Percentiles rank a stretch among this genome's conserved stretches.
phyloP scores from a whole-genome alignment of 2,797 vertebrate species.

The Mormyrops attenuatus region DNA sequence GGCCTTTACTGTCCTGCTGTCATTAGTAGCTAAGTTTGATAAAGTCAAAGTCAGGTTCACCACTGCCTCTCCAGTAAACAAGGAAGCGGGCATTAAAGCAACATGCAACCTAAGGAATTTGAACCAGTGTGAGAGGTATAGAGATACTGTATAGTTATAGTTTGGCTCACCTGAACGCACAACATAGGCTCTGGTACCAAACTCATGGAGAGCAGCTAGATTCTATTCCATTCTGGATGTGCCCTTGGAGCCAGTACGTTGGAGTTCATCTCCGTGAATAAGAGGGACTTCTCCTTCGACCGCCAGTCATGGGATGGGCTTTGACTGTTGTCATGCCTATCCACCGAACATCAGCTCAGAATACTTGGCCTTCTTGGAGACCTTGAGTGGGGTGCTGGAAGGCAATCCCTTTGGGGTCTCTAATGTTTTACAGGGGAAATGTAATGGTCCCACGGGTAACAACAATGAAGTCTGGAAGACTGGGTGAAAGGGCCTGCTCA shows the following conservation, averaged over 20 bases:
- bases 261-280: neutral
- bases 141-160: neutral
- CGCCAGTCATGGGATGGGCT: neutral
- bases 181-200: neutral
- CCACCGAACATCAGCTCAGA: neutral
- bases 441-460: neutral
- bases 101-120: neutral
- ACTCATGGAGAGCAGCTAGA: neutral
- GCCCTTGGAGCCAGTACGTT: neutral
- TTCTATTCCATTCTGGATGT: neutral
- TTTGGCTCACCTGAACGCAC: neutral
- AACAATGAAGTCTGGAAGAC: neutral
- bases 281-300: neutral
- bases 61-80: neutral
- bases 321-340: neutral
- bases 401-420: neutral
- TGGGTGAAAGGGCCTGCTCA: neutral
- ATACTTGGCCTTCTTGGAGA: neutral
- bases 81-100: neutral
- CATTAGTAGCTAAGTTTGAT: neutral
- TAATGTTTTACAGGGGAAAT: neutral
- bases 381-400: neutral
- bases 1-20: neutral
- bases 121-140: neutral
- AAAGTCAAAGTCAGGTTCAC: neutral